Base-by-base conservation (phyloP, 2,888 invertebrate genomes). In the Polietes domitor region DNA sequence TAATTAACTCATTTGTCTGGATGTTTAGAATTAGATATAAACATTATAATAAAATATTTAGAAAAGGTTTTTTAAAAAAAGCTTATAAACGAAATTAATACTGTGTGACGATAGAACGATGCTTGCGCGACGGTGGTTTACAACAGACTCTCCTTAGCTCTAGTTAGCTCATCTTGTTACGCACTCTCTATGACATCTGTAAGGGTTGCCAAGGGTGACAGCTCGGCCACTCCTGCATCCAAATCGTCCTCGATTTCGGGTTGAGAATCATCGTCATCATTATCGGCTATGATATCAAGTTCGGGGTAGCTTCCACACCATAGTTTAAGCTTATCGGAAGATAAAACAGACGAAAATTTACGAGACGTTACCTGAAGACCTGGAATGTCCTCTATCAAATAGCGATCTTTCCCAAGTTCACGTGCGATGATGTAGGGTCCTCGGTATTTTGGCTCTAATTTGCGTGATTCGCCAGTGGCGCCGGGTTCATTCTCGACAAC, bases 381-480 rank as follows among this genome's bases (percentile, higher is more conserved):
- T 12, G 77, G 77, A 15, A 85, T 86, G 76, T 86, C 85, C 76
- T 85, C 84, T 10, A 85, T 72, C 2, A 86, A 24, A 32, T 86
- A 86, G 2, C 85, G 63, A 41, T 86, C 85, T 6, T 85, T 85
- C 6, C 47, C 80, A 2, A 86, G 43, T 21, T 75, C 82, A 32
- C 78, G 65, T 0, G 77, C 12, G 9, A 85, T 53, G 1, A 85
- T n/a, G 32, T 86, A 86, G 2, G 85, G 86, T 12, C 84, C 87
- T 37, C 72, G 21, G 28, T 73, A 86, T 55, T 80, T 83, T 0
- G 82, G 81, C n/a, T 85, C 75, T 1, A 86, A 63, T 26, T 85
- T 86, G 6, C 80, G 87, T 9, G 85, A 85, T 9, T 85, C 82
- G 1, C 85, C 85, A 15, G 84, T 86, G 7, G 83, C 41, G 0